Conservation (phyloP, 2,113 vertebrate species). For the Calyptommatus sinebrachiatus region DNA sequence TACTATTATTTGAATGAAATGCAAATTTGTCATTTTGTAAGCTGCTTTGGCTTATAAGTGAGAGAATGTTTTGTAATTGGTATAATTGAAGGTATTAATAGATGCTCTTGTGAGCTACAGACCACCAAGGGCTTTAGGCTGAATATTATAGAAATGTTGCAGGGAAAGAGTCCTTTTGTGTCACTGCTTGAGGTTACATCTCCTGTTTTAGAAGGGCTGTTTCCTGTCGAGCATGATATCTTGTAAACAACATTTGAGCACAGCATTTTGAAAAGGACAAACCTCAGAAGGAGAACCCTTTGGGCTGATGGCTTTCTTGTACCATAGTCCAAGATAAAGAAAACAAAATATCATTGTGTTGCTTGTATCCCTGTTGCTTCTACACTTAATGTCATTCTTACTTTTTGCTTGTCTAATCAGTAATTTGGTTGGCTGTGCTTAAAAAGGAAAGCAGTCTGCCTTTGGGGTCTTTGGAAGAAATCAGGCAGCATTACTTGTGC, state of each 20-base stretch:
- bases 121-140: neutral
- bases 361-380: neutral
- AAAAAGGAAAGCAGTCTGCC: neutral
- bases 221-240: slow-evolving; percentile 4
- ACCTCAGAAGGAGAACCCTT: neutral
- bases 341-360: neutral
- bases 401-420: neutral
- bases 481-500: too few relatives aligned
- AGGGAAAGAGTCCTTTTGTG: neutral
- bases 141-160: slow-evolving; percentile 10
- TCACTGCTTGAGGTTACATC: neutral
- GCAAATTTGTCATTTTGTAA: neutral
- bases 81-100: neutral
- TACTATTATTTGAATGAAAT: neutral
- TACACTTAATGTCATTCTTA: neutral
- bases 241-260: slow-evolving; percentile 20
- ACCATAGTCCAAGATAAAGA: slow-evolving; percentile 37
- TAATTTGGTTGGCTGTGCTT: neutral
- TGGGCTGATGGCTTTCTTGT: slow-evolving; percentile 24
- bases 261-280: slow-evolving; percentile 34
- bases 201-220: neutral
- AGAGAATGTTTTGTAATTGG: too few relatives aligned
- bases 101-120: neutral
- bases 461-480: neutral
- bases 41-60: neutral